Conservation (phyloP, 2,888 invertebrate species). For the Sarcophaga subvicina region DNA sequence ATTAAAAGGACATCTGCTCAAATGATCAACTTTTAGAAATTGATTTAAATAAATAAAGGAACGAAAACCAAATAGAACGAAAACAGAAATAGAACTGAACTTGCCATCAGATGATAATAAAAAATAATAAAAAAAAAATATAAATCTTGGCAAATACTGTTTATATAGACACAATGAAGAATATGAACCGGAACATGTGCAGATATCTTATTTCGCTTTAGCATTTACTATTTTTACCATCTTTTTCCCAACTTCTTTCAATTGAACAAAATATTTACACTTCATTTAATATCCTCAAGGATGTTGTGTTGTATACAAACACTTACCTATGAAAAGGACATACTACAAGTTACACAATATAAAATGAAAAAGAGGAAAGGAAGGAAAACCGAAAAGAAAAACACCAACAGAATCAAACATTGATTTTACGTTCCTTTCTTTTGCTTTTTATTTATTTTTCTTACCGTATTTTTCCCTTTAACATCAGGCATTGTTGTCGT, state of each 20-base stretch:
- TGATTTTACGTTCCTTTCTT: conserved; percentile 38
- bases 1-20: neutral
- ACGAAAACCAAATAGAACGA: neutral
- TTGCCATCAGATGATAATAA: neutral
- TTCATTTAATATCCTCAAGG: conserved; percentile 69
- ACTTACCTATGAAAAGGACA: conserved; percentile 50
- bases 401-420: conserved; percentile 35
- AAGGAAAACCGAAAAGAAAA: neutral
- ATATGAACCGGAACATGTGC: conserved; percentile 20
- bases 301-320: conserved; percentile 57
- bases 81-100: neutral
- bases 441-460: conserved; percentile 28
- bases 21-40: neutral
- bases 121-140: neutral
- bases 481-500: conserved; percentile 20
- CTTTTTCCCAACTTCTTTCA: conserved; percentile 20
- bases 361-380: neutral
- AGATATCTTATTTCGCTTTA: conserved; percentile 13
- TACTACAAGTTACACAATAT: conserved; percentile 52
- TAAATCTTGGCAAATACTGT: neutral
- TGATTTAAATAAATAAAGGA: neutral
- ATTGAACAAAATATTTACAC: conserved; percentile 67
- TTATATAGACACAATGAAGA: neutral
- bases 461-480: conserved; percentile 34
- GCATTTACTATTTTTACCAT: neutral